Conservation (phyloP, 2,113 vertebrate species). For the Stigmatopora nigra region DNA sequence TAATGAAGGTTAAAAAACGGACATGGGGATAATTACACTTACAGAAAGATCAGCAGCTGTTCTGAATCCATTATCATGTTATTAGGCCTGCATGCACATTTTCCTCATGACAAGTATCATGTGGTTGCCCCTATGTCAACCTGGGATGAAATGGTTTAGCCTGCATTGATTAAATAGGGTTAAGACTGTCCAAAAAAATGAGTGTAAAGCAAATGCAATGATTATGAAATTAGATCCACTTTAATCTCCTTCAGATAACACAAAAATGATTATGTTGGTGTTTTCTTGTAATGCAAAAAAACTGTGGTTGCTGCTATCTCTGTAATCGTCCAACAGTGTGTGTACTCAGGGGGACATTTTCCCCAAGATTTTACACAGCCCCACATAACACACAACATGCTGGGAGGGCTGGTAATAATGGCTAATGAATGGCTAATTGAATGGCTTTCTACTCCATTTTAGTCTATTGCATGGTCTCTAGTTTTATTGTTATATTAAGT, state of each 20-base stretch:
- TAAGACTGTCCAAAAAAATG: neutral
- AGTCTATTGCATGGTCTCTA: neutral
- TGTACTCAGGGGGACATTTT: neutral
- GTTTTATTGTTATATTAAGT: constrained; percentile 6
- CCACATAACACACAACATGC: neutral
- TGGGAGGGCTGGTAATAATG: neutral
- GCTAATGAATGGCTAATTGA: constrained; percentile 1
- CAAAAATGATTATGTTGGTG: neutral
- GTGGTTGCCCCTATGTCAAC: constrained; percentile 29
- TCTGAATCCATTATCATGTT: constrained; percentile 57
- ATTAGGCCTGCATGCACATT: constrained; percentile 39
- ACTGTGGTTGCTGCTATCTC: neutral
- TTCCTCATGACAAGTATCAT: constrained; percentile 34
- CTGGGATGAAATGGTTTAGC: neutral
- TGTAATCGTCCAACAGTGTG: neutral
- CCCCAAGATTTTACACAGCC: neutral
- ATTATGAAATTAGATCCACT: too few relatives aligned
- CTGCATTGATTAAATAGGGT: constrained; percentile 1
- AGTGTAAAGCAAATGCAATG: too few relatives aligned
- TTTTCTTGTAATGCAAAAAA: neutral
- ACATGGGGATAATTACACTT: constrained; percentile 59
- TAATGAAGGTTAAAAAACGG: constrained; percentile 59
- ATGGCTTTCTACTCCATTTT: neutral
- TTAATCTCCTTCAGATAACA: too few relatives aligned
- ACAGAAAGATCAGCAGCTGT: constrained; percentile 53